Conservation (phyloP, 30 jellyfish, hydroid and myxozoan genomes). For the Clytia hemisphaerica region DNA sequence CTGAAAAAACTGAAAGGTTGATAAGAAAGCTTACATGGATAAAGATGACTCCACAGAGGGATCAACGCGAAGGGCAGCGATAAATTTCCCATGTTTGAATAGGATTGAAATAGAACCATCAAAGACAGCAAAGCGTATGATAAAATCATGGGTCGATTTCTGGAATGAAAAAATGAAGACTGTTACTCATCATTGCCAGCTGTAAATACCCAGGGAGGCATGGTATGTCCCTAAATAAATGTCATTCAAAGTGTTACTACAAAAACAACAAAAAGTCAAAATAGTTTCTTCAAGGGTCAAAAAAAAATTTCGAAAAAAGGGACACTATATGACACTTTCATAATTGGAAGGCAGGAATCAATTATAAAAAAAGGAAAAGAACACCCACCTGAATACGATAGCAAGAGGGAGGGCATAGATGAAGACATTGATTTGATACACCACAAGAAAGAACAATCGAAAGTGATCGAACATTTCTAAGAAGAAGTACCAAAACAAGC, state of each 20-base stretch:
- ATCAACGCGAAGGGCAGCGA: constrained; percentile 49
- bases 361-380: neutral
- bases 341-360: neutral
- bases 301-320: neutral
- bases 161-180: neutral
- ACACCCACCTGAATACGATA: constrained; percentile 66
- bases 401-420: constrained; percentile 61
- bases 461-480: constrained; percentile 97
- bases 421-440: constrained; percentile 66
- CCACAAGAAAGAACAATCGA: constrained; percentile 71
- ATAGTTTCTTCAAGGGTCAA: neutral
- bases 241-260: too few species aligned
- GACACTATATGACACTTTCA: neutral
- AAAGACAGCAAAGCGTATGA: constrained; percentile 38
- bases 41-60: constrained; percentile 49
- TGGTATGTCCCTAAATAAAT: too few species aligned
- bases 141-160: constrained; percentile 52
- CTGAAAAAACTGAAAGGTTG: too few species aligned
- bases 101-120: constrained; percentile 51
- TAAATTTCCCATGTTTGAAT: constrained; percentile 58
- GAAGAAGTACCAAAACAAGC: constrained; percentile 93
- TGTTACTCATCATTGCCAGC: neutral
- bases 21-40: constrained; percentile 41
- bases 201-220: neutral
- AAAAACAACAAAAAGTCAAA: neutral